Base-by-base conservation (phyloP, 2,113 vertebrate species). In the Pipa parva region DNA sequence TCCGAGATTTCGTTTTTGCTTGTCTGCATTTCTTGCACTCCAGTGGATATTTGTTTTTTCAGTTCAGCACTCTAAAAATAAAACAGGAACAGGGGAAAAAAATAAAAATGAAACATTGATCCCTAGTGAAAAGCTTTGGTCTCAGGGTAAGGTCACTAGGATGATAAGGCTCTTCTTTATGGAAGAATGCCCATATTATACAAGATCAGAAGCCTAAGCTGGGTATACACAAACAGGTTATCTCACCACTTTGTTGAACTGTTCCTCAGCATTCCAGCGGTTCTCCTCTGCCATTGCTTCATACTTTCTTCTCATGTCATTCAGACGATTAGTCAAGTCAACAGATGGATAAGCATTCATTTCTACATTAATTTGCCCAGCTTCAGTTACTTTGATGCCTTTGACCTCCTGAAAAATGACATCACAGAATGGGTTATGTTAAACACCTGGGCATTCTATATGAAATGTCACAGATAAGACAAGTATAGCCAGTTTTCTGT, bases 331-430 rank as follows among this genome's bases (percentile, higher is more conserved):
- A 37, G 79, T 89, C 72, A 95, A 83, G 76, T 94, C 92, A 68
- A 81, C 78, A 1, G 90, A 87, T 0, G 92, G 92, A 3, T 82
- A 83, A 0, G 92, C 89, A 20, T 95, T 92, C 71, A 96, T 90
- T 77, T 95, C 92, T 70, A 96, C 93, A 0, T 85, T 93, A 73
- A 96, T 79, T 4, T 86, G 86, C 46, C 91, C 92, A 0, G 80
- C 80, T 0, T 90, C 70, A 13, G 86, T 76, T 62, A 84, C 78
- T 72, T 89, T 90, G 73, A 92, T 36, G 0, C 84, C 85, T 72
- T 78, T 84, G 77, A 93, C 73, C 21, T 96, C 92, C 94, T 94
- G 59, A 7, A 4, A 28, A 5, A 36, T 13, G 7, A 2, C 26
- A 57, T 39, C 15, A 13, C 3, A 11, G 33, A 36, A 36, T 36